These are phyloP conservation scores for Iselma pallidipennis DNA, from an alignment of 2,888 invertebrate species.

Conservation along the genomic window DNA sequence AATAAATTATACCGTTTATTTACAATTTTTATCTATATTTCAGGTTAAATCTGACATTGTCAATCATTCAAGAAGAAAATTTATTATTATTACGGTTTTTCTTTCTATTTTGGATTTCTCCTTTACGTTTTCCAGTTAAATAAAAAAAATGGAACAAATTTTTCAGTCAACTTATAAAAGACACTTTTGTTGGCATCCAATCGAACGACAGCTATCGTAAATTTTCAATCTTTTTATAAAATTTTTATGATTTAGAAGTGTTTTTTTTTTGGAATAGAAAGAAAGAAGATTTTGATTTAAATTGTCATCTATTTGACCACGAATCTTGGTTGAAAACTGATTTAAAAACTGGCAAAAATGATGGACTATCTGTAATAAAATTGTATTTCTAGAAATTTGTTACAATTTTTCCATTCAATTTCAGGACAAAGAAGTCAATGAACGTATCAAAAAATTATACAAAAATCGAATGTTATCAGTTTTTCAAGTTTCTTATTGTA, in stretches of 20 bases:
- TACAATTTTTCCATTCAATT: not conserved
- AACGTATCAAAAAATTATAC: constrained; percentile 1
- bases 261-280: not conserved
- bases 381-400: not conserved
- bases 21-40: no score
- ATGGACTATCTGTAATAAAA: not conserved
- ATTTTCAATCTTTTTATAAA: not conserved
- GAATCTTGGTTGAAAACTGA: not conserved
- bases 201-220: not conserved
- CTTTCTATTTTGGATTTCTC: no score
- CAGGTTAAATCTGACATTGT: no score
- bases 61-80: no score
- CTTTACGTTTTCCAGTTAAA: no score
- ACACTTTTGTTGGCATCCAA: not conserved
- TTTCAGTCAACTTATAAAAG: not conserved
- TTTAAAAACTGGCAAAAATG: not conserved
- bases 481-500: constrained; percentile 11
- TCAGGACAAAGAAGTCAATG: constrained; percentile 1
- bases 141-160: not conserved
- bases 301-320: not conserved
- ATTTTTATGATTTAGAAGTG: not conserved
- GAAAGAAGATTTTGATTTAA: not conserved
- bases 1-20: no score
- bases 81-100: no score
- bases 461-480: constrained; percentile 9